Percentiles rank a stretch among this genome's conserved stretches.
phyloP scores from a whole-genome alignment of 2,113 vertebrate species.

The Piaya cayana region DNA sequence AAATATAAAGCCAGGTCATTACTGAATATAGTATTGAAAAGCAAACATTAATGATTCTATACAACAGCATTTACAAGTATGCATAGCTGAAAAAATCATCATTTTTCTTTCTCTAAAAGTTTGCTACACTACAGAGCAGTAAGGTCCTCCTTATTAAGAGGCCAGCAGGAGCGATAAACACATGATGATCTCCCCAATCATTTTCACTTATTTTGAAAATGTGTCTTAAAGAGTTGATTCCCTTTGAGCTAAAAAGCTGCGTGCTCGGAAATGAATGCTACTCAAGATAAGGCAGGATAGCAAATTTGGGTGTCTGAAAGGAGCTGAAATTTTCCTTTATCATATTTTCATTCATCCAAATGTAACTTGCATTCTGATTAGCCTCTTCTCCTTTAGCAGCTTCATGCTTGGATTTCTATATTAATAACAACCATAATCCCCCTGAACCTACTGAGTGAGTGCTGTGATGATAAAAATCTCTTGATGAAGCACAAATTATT shows the following conservation, averaged over 20 bases:
- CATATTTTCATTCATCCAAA: neutral
- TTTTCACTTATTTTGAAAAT: neutral
- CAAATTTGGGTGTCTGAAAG: neutral
- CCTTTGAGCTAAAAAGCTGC: neutral
- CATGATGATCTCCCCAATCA: neutral
- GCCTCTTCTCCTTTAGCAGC: neutral
- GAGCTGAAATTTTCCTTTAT: neutral
- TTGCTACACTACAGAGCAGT: neutral
- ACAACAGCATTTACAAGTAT: neutral
- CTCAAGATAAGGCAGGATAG: neutral
- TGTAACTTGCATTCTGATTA: neutral
- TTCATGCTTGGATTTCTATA: neutral
- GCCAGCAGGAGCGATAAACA: neutral
- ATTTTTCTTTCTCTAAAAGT: neutral
- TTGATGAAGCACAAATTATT: neutral
- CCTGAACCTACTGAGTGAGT: neutral
- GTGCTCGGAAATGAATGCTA: neutral
- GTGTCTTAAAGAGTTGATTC: neutral
- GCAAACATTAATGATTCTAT: neutral
- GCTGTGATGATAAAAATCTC: neutral
- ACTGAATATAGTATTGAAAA: neutral
- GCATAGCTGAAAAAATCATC: neutral
- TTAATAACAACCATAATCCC: neutral
- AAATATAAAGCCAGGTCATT: neutral
- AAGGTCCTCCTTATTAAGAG: neutral